Percentiles rank a stretch among this genome's conserved stretches.
These are phyloP conservation scores for Sebastes iracundus DNA, from an alignment of 2,797 vertebrate genomes.

Conservation along the genomic window DNA sequence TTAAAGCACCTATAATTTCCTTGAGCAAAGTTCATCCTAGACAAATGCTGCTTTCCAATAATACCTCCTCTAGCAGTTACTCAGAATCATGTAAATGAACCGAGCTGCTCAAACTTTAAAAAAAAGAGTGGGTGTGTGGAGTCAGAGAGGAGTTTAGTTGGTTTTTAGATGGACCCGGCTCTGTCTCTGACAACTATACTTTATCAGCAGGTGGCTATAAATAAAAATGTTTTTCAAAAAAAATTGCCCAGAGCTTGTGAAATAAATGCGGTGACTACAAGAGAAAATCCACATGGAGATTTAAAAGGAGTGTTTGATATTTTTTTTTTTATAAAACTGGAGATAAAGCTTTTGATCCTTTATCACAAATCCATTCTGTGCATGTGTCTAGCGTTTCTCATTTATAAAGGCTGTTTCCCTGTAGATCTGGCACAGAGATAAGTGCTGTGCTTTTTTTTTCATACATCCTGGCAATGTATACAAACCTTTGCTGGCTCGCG, in stretches of 20 bases:
- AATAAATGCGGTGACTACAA: not conserved
- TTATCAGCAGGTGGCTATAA: conserved; percentile 5
- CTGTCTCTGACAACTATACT: not conserved
- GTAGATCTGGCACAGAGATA: conserved; percentile 29
- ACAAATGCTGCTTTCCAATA: not conserved
- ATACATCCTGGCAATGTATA: not conserved
- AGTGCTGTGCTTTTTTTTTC: not conserved
- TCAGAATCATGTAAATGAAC: not conserved
- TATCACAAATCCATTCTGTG: conserved; percentile 13
- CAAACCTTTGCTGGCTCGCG: not conserved
- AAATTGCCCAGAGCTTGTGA: not conserved
- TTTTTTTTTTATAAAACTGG: not conserved
- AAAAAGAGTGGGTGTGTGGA: not conserved
- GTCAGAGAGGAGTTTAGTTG: not conserved
- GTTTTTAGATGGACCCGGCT: not conserved
- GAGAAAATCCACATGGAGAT: conserved; percentile 8
- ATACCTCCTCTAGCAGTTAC: not conserved
- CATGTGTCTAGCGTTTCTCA: not conserved
- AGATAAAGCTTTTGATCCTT: conserved; percentile 27
- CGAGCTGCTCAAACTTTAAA: not conserved
- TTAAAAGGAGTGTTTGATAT: not conserved
- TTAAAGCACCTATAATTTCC: conserved; percentile 6
- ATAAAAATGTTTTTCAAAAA: not conserved
- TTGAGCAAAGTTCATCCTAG: not conserved
- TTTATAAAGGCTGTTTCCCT: conserved; percentile 11